Base-by-base conservation (phyloP, 2,113 vertebrate genomes). In the Vombatus ursinus region DNA sequence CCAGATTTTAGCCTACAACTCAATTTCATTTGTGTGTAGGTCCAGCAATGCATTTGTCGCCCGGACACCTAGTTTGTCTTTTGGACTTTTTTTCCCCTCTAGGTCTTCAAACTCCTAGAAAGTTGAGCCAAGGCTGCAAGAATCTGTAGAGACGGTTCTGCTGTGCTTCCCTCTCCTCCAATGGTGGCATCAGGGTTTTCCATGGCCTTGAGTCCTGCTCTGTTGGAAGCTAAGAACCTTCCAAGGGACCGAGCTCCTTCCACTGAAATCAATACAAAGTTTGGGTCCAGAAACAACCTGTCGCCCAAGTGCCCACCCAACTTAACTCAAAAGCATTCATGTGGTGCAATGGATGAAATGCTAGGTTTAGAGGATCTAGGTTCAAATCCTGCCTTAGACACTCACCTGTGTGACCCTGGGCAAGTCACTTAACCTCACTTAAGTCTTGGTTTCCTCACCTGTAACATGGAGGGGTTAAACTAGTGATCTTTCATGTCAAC, bases 21-120 rank as follows among this genome's bases (percentile, higher is more conserved):
- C 52, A 57, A 2, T 57, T 68, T 68, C 31, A 4, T 6, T 19
- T 37, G 50, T 12, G 12, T 68, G 3, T 4, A 51, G 47, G 49
- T 91, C 93, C 11, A 28, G 37, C 50, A 92, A 95, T 92, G 90
- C 53, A 37, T 90, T 94, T 93, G 57, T 48, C 89, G 49, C 95
- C 96, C 93, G n/a, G 61, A 68, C 61, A 19, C 50, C 92, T 93
- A 22, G 3, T 93, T 95, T 94, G 47, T 89, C 37, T 93, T 44
- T 37, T 53, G 91, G 89, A 7, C 8, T 93, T 89, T 7, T 94
- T 77, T 92, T 96, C 47, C 2, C 92, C 31, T 92, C 23, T 57
- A 26, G 68, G 50, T 84, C 25, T 93, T 95, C 61, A 77, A 50
- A 95, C 22, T 95, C 47, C 31, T 52, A 96, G 52, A 84, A 51